phyloP scores from a whole-genome alignment of 23 tunicate species.

The Halocynthia aurantium region DNA sequence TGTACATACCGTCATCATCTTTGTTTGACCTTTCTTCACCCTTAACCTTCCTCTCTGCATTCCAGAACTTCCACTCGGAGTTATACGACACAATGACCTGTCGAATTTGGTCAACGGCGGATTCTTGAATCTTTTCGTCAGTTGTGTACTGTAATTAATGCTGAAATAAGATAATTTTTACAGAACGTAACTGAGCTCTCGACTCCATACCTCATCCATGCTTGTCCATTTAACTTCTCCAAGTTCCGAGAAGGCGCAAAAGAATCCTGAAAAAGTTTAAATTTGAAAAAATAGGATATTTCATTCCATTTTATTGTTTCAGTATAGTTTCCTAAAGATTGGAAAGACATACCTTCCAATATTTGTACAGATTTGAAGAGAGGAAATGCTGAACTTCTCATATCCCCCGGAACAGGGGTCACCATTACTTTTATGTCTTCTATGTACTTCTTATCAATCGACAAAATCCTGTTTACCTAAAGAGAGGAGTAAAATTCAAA shows the following conservation, averaged over 20 bases:
- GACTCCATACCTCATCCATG: neutral
- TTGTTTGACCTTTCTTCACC: neutral
- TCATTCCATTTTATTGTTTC: neutral
- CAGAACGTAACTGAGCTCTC: neutral
- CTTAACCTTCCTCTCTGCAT: neutral
- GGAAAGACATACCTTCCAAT: conserved; percentile 29
- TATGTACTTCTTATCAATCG: neutral
- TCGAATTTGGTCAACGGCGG: neutral
- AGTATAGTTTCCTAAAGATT: neutral
- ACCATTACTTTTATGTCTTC: conserved; percentile 5
- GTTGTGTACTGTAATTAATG: neutral
- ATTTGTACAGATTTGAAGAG: conserved; percentile 23
- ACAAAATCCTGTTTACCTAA: neutral
- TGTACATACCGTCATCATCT: neutral
- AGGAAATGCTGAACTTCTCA: conserved; percentile 24
- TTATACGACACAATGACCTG: conserved; percentile 5
- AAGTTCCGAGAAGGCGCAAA: neutral
- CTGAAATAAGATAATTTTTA: neutral
- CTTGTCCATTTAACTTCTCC: conserved; percentile 10
- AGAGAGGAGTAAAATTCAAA: neutral
- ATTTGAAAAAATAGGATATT: neutral
- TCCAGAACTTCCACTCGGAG: neutral
- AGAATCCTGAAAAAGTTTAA: neutral
- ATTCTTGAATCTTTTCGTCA: neutral
- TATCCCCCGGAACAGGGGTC: conserved; percentile 36